phyloP scores from a whole-genome alignment of 2,888 invertebrate genomes.

The Aphidius colemani region DNA sequence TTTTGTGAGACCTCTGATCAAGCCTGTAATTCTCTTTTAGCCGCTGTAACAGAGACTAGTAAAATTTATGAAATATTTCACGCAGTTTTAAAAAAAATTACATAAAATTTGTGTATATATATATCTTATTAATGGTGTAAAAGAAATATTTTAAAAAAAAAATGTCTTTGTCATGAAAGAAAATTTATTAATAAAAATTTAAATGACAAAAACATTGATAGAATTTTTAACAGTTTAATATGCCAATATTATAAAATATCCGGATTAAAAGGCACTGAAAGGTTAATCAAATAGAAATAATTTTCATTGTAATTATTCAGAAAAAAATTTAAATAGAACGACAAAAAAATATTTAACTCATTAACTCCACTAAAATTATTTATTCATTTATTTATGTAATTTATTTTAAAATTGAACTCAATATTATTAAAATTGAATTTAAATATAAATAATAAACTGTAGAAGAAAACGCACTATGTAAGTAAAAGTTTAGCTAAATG shows the following conservation, averaged over 20 bases:
- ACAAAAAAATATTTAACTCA: not conserved
- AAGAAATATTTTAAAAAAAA: not conserved
- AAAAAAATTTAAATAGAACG: not conserved
- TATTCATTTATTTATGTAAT: not conserved
- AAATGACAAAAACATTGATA: not conserved
- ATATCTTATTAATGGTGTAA: not conserved
- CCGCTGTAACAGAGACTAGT: too few species aligned
- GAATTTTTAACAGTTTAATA: constrained; percentile 4
- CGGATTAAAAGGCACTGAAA: constrained; percentile 2
- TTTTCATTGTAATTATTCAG: constrained; percentile 4
- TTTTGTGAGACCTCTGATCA: not conserved
- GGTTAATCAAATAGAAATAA: constrained; percentile 4
- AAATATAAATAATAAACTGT: constrained; percentile 13
- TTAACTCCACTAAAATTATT: not conserved
- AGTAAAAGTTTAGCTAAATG: constrained; percentile 5
- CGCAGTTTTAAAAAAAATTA: not conserved
- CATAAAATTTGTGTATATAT: too few species aligned
- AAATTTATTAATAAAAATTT: not conserved
- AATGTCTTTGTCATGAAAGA: not conserved
- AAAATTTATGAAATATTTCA: too few species aligned
- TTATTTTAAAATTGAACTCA: not conserved
- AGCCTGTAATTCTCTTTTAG: not conserved
- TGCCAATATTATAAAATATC: not conserved
- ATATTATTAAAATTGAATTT: not conserved
- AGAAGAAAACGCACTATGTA: not conserved